Evolutionary conservation across 2,113 vertebrate genomes (phyloP).

Genomic region (Laticauda colubrina): DNA sequence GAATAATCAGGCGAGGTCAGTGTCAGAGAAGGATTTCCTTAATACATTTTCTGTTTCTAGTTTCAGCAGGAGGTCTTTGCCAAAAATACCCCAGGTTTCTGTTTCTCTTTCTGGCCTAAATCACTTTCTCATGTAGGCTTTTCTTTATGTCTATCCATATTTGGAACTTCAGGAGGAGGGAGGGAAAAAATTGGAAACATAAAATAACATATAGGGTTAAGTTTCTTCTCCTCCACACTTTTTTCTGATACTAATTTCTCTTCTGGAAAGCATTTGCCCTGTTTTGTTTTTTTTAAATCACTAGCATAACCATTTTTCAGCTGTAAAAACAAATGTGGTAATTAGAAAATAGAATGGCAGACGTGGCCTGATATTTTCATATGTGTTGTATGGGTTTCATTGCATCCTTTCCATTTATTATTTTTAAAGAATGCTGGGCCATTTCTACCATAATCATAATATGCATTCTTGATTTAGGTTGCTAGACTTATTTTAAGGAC

Average conservation of each 20-base stretch:
- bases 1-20: neutral
- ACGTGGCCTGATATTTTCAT: neutral
- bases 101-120: neutral
- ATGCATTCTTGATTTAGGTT: neutral
- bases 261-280: neutral
- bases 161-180: neutral
- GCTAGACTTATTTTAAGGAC: neutral
- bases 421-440: neutral
- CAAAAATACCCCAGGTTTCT: conserved; percentile 7
- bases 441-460: neutral
- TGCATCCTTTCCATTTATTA: neutral
- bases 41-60: neutral
- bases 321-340: neutral
- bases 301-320: neutral
- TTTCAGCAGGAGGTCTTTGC: conserved; percentile 6
- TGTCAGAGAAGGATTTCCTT: neutral
- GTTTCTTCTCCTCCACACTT: neutral
- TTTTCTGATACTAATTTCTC: neutral
- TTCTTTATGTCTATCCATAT: neutral
- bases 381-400: neutral
- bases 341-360: neutral
- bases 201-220: neutral
- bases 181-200: neutral
- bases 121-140: neutral
- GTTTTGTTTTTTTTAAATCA: neutral